Evolutionary conservation across 2,113 vertebrate genomes (phyloP).

Genomic region (Nycticorax nycticorax): DNA sequence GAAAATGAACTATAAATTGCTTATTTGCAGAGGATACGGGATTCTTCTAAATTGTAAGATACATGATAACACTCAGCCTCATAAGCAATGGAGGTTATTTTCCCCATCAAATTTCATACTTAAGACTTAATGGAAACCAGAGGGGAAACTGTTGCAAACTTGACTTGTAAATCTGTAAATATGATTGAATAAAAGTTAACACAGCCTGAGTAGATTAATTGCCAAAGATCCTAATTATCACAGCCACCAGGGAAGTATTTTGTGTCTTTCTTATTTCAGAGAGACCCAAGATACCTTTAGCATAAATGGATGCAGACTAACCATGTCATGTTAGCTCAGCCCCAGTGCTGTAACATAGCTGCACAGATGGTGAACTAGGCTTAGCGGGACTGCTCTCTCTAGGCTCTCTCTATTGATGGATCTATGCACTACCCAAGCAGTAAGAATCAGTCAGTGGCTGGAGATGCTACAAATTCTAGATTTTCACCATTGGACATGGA

Average conservation of each 20-base stretch:
- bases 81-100: background rate
- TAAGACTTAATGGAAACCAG: background rate
- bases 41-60: background rate
- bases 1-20: background rate
- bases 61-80: background rate
- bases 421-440: background rate
- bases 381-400: accelerated
- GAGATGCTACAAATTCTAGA: background rate
- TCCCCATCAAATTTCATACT: background rate
- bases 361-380: background rate
- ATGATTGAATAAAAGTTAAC: background rate
- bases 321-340: background rate
- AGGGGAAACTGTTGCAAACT: background rate
- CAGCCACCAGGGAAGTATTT: background rate
- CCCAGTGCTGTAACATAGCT: background rate
- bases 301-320: background rate
- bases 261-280: background rate
- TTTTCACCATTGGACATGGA: background rate
- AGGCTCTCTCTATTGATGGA: background rate
- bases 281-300: background rate
- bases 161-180: background rate
- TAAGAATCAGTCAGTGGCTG: background rate
- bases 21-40: background rate
- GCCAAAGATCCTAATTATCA: background rate
- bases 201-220: background rate